Evolutionary conservation across 1,140 invertebrate species (phyloP).

Genomic region (Armadillidium nasatum): DNA sequence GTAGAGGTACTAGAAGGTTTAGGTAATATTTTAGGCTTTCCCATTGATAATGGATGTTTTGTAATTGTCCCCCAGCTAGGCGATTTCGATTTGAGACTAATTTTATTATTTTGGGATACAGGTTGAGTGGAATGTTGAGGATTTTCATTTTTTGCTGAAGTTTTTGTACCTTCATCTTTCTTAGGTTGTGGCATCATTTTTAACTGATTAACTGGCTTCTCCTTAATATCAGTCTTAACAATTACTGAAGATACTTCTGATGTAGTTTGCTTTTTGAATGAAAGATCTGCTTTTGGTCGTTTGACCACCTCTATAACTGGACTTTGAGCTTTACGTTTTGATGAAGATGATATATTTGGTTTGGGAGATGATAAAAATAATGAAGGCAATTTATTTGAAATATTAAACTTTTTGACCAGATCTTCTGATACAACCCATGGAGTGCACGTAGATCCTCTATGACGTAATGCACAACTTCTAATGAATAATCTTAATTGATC

Average conservation of each 20-base stretch:
- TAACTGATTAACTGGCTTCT: too few relatives aligned
- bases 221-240: not conserved
- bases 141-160: not conserved
- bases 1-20: not conserved
- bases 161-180: not conserved
- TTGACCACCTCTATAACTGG: not conserved
- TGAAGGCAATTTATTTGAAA: not conserved
- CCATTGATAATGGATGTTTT: not conserved
- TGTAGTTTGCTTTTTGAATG: not conserved
- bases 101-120: not conserved
- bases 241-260: not conserved
- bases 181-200: not conserved
- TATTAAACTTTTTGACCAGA: not conserved
- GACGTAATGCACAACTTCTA: conserved; percentile 20
- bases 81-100: not conserved
- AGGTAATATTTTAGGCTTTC: not conserved
- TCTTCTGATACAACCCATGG: conserved; percentile 28
- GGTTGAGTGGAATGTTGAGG: not conserved
- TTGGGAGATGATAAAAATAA: not conserved
- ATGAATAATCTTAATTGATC: conserved; percentile 25
- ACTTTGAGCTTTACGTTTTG: not conserved
- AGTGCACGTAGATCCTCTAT: conserved; percentile 16
- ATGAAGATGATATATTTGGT: not conserved
- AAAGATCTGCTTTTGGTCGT: not conserved
- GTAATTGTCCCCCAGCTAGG: not conserved